Evolutionary conservation across 2,797 vertebrate genomes (phyloP).

Genomic region (Alfaro cultratus): DNA sequence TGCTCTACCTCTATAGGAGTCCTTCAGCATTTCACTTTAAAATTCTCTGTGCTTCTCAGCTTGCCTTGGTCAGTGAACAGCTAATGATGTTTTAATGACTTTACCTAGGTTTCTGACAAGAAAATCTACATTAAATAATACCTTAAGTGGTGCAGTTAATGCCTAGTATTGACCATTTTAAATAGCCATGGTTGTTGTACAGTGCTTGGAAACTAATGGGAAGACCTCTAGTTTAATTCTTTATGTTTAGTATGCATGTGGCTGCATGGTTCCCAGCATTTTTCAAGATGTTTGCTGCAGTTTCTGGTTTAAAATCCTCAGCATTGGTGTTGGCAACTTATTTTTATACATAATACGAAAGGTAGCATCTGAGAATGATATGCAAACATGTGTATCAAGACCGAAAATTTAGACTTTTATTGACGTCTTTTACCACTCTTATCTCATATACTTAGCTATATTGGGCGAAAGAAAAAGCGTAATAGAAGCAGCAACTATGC

Average conservation of each 20-base stretch:
- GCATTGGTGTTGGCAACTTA: too few relatives aligned
- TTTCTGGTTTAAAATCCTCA: not conserved
- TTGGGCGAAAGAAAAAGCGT: conserved; percentile 11
- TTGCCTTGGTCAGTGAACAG: not conserved
- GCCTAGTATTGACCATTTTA: not conserved
- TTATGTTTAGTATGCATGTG: not conserved
- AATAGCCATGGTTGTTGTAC: not conserved
- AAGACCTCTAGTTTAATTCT: not conserved
- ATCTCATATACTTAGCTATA: not conserved
- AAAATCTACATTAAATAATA: not conserved
- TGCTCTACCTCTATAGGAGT: not conserved
- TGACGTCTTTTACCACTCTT: not conserved
- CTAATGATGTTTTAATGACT: not conserved
- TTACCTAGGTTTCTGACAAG: not conserved
- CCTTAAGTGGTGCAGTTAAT: not conserved
- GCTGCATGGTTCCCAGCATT: not conserved
- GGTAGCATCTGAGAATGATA: not conserved
- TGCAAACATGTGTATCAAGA: not conserved
- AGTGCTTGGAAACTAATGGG: not conserved
- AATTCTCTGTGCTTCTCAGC: not conserved
- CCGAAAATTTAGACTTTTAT: not conserved
- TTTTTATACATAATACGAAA: not conserved
- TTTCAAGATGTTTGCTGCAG: not conserved
- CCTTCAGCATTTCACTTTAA: not conserved
- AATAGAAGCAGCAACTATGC: conserved; percentile 44